These are phyloP conservation scores for Megalops cyprinoides DNA, from an alignment of 2,797 vertebrate species.

Conservation along the genomic window DNA sequence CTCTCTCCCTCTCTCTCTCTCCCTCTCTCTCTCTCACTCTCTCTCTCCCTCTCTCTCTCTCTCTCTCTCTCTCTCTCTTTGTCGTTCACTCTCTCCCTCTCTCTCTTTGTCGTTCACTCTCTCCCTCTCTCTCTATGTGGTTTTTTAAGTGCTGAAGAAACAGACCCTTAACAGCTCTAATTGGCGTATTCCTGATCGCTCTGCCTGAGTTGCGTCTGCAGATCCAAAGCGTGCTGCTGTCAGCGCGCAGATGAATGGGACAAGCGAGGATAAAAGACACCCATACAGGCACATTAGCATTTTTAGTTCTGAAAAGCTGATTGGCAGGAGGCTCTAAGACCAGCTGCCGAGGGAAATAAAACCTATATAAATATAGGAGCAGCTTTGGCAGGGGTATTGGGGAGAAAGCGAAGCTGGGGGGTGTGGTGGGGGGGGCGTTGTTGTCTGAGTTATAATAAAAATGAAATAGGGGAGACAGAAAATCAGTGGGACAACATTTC, in stretches of 20 bases:
- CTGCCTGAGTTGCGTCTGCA: slow-evolving; percentile 37
- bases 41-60: background rate
- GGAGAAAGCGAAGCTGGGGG: slow-evolving; percentile 32
- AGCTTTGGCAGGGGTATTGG: slow-evolving; percentile 23
- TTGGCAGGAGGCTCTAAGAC: slow-evolving; percentile 40
- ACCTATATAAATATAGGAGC: slow-evolving; percentile 37
- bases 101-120: background rate
- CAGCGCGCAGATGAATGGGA: slow-evolving; percentile 46
- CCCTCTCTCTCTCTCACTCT: slow-evolving; percentile 21
- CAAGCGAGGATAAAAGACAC: slow-evolving; percentile 52
- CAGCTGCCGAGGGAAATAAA: slow-evolving; percentile 42
- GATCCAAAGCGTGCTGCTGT: slow-evolving; percentile 48
- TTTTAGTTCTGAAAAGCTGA: slow-evolving; percentile 47
- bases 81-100: slow-evolving; percentile 10
- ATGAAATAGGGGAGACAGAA: slow-evolving; percentile 51
- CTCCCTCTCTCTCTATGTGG: background rate
- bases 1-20: background rate
- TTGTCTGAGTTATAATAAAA: slow-evolving; percentile 43
- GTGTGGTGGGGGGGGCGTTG: background rate
- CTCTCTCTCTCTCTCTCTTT: slow-evolving; percentile 17
- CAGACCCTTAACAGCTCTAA: slow-evolving; percentile 40
- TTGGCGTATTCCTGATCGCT: slow-evolving; percentile 45
- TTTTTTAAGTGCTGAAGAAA: background rate
- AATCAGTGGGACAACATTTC: slow-evolving; percentile 42
- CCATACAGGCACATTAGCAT: slow-evolving; percentile 48